A percentile compares a stretch with the other conserved stretches of the same genome.
These are phyloP conservation scores for Anniella stebbinsi DNA, from an alignment of 2,797 vertebrate species.

Conservation along the genomic window DNA sequence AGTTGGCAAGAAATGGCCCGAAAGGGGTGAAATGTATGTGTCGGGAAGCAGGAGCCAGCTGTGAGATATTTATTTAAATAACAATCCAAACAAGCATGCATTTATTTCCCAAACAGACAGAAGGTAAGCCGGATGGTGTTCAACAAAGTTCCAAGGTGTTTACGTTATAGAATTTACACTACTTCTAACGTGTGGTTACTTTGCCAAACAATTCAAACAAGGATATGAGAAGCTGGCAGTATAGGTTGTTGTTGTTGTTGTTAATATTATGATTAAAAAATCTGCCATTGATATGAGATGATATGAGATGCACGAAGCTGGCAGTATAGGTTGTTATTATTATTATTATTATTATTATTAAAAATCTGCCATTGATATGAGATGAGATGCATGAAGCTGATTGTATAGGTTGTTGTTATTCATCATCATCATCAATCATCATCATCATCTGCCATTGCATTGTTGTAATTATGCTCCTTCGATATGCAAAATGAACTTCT, in stretches of 20 bases:
- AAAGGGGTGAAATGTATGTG: background rate
- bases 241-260: background rate
- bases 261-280: no score
- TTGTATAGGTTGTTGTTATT: no score
- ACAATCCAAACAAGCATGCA: background rate
- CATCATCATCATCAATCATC: no score
- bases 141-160: background rate
- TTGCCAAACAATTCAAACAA: background rate
- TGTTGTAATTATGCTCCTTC: background rate
- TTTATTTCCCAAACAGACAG: slow-evolving; percentile 52
- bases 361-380: no score
- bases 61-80: slow-evolving; percentile 52
- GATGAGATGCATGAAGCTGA: no score
- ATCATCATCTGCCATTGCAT: background rate
- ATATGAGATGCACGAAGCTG: no score
- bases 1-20: background rate
- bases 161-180: slow-evolving; percentile 5
- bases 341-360: no score
- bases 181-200: slow-evolving; percentile 29
- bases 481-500: background rate
- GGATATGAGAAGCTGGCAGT: background rate
- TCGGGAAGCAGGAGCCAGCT: background rate
- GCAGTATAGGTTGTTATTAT: no score
- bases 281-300: no score
- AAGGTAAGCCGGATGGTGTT: slow-evolving; percentile 44